A percentile compares a stretch with the other conserved stretches of the same genome.
Evolutionary conservation across 2,113 vertebrate genomes (phyloP).

Genomic region (Felis chaus): DNA sequence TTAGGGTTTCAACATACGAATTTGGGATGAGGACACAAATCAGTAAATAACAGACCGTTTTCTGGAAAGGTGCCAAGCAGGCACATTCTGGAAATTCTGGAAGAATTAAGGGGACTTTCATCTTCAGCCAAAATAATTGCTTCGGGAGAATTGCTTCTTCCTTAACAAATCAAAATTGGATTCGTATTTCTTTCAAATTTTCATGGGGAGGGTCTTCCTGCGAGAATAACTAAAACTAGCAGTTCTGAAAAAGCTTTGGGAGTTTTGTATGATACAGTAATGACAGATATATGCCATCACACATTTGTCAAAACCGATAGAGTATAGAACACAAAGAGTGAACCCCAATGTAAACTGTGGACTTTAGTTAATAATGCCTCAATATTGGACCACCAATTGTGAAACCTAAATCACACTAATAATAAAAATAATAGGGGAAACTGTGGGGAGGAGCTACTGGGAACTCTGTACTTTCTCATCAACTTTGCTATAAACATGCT

Average conservation of each 20-base stretch:
- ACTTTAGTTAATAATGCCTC: not conserved
- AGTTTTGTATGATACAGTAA: not conserved
- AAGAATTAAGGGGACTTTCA: not conserved
- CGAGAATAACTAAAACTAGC: not conserved
- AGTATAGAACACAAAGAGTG: not conserved
- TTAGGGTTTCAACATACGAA: not conserved
- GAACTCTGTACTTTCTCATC: not conserved
- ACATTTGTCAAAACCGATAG: not conserved
- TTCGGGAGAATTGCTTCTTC: not conserved
- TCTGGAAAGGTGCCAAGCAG: not conserved
- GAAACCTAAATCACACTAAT: not conserved
- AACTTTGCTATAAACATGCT: not conserved
- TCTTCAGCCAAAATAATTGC: not conserved
- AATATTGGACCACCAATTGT: not conserved
- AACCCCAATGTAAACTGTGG: not conserved
- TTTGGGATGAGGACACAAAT: not conserved
- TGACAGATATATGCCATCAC: not conserved
- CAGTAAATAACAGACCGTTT: not conserved
- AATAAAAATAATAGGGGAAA: not conserved
- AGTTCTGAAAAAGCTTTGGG: not conserved
- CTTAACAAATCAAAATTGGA: not conserved
- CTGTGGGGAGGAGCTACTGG: not conserved
- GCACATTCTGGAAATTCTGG: not conserved
- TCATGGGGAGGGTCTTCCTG: not conserved
- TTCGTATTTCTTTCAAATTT: not conserved